A percentile compares a stretch with the other conserved stretches of the same genome.
Conservation (phyloP, 2,113 vertebrate species). For the Poeciliopsis retropinna region DNA sequence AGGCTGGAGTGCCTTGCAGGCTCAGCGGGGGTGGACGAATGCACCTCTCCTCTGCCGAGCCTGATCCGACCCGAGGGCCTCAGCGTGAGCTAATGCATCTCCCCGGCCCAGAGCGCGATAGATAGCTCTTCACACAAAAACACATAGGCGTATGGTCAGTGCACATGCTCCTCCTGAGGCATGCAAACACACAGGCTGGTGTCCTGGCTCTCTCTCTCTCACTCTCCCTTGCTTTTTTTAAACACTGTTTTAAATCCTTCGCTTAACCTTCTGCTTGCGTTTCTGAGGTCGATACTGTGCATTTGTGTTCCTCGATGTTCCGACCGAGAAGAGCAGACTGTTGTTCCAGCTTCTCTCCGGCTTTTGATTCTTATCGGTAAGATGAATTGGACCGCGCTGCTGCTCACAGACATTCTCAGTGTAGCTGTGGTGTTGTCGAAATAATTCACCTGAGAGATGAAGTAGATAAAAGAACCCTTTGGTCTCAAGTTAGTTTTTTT, state of each 20-base stretch:
- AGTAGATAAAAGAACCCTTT: not conserved
- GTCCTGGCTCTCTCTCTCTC: not conserved
- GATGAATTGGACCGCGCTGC: constrained; percentile 21
- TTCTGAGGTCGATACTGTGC: constrained; percentile 16
- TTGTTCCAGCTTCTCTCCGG: constrained; percentile 15
- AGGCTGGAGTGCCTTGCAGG: constrained; percentile 34
- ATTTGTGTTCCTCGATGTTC: not conserved
- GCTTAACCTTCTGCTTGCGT: constrained; percentile 23
- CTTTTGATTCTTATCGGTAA: constrained; percentile 25
- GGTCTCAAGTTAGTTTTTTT: not conserved
- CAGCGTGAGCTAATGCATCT: constrained; percentile 45
- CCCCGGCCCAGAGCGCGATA: constrained; percentile 25
- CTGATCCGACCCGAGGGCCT: constrained; percentile 51
- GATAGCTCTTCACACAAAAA: constrained; percentile 25
- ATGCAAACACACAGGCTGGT: not conserved
- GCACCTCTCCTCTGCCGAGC: constrained; percentile 55
- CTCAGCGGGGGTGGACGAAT: constrained; percentile 59
- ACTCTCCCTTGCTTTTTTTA: not conserved
- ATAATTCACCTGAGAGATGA: not conserved
- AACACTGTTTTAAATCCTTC: constrained; percentile 12
- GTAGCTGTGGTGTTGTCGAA: not conserved
- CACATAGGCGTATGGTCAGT: constrained; percentile 22
- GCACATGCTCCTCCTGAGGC: constrained; percentile 28
- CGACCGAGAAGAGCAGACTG: not conserved
- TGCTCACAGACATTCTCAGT: constrained; percentile 1